Base-by-base conservation (phyloP, 2,888 invertebrate genomes). In the Alitta virens region DNA sequence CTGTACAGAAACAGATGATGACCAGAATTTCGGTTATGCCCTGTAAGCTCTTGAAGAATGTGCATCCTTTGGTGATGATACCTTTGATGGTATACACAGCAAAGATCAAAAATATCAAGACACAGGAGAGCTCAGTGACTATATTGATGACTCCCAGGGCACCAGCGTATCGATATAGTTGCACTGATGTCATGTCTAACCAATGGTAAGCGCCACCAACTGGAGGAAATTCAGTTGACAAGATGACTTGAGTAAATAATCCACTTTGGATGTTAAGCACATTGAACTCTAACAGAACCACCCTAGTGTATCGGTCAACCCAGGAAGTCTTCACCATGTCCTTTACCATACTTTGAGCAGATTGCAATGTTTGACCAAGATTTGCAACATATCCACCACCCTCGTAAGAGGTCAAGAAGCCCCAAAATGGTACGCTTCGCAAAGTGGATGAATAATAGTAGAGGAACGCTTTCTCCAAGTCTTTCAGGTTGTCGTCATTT, bases 331-430 rank as follows among this genome's bases (percentile, higher is more conserved):
- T 16, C 16, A 12, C 16, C 12, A 40, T 9, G 9, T 16, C 16
- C 16, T 40, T 40, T 12, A 40, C 16, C 16, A 40, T 16, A 12
- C 12, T 40, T 16, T 40, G 40, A 40, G 40, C 40, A 12, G 12
- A 12, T 12, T 16, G 9, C 16, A 51, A 38, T 3, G 65, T 57
- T 12, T 24, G 24, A 3, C 66, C 68, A 46, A 71, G 60, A 21
- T 62, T 33, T 14, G 69, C 67, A 7, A 64, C 60, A 56, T 71
- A n/a, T n/a, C n/a, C n/a, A n/a, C n/a, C n/a, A n/a, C n/a, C n/a
- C n/a, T n/a, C n/a, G n/a, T n/a, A n/a, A 2, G 56, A 42, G 2
- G 52, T 53, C 49, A 60, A 24, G 40, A 27, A 14, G 1, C 69
- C 69, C 58, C 52, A 55, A 52, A 55, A 61, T 5, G 63, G 33